These are phyloP conservation scores for Lydus trimaculatus DNA, from an alignment of 2,888 invertebrate species.

Conservation along the genomic window DNA sequence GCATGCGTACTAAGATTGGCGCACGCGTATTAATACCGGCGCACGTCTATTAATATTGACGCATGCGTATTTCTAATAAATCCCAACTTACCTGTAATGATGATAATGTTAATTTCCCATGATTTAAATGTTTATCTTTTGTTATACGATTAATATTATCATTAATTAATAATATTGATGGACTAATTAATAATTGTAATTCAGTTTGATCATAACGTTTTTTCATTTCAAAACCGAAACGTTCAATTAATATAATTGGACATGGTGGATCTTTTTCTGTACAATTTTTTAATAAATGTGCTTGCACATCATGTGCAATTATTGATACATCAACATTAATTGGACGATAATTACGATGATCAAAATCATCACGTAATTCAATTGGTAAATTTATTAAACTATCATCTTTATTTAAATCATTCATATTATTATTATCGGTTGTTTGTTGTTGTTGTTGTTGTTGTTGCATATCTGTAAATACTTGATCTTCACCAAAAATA, in stretches of 20 bases:
- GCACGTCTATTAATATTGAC: too few relatives aligned
- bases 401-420: constrained; percentile 70
- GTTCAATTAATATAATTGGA: constrained; percentile 86
- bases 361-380: constrained; percentile 84
- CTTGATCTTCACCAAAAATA: constrained; percentile 96
- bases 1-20: too few relatives aligned
- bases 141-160: constrained; percentile 76
- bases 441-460: constrained; percentile 27
- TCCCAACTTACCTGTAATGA: constrained; percentile 86
- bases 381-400: constrained; percentile 70
- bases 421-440: not conserved
- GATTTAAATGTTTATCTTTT: constrained; percentile 76
- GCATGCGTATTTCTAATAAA: too few relatives aligned
- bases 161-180: constrained; percentile 81
- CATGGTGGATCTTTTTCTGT: constrained; percentile 90
- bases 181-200: constrained; percentile 88
- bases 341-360: constrained; percentile 87
- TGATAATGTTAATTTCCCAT: constrained; percentile 86
- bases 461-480: constrained; percentile 89
- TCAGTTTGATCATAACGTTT: constrained; percentile 92
- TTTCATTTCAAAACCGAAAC: constrained; percentile 97
- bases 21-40: too few relatives aligned
- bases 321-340: constrained; percentile 91
- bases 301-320: constrained; percentile 95
- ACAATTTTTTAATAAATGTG: constrained; percentile 92